Evolutionary conservation across 2,797 vertebrate genomes (phyloP), one percentile per base, ranked within the genome.

Genomic region (Phylloscopus collybita): DNA sequence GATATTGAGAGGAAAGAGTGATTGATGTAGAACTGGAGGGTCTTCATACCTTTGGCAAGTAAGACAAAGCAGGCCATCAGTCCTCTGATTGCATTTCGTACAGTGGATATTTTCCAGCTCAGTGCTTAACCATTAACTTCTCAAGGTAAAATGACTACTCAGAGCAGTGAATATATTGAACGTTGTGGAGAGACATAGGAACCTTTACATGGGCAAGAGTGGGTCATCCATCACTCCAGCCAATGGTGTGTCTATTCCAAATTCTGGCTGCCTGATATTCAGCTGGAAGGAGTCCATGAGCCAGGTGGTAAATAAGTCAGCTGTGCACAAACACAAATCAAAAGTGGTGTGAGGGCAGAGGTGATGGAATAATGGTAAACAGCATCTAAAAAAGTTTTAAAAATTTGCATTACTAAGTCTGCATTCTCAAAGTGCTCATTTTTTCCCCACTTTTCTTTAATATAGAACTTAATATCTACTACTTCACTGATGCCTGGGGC

Each of bases 91-190:
- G 61, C 49, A 73, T 87, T 95, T 86, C 59, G 10, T 76, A 60
- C 21, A 36, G 78, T 71, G 71, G 69, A 89, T 81, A 53, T 93
- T 95, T 95, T 95, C 92, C 92, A 95, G 67, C 60, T 89, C 92
- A 76, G 64, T 87, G 91, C 86, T 95, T 93, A 95, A 89, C 90
- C 86, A 95, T 96, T 91, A 95, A 82, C 84, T 93, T 90, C 89
- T 96, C 93, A 93, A 93, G 94, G 94, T 90, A 96, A 96, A 90
- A 93, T 61, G 93, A 92, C 67, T 88, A 50, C 71, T 85, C 72
- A 90, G 49, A 0, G 0, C 17, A 34, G 53, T 67, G 91, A 92
- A 82, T 94, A 74, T 87, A 93, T 56, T 67, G 75, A 87, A 80
- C 6, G 3, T 22, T 78, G 64, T 44, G 78, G 64, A 85, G 85